A percentile compares a stretch with the other conserved stretches of the same genome.
Evolutionary conservation across 2,113 vertebrate species (phyloP).

Genomic region (Lonchura striata): DNA sequence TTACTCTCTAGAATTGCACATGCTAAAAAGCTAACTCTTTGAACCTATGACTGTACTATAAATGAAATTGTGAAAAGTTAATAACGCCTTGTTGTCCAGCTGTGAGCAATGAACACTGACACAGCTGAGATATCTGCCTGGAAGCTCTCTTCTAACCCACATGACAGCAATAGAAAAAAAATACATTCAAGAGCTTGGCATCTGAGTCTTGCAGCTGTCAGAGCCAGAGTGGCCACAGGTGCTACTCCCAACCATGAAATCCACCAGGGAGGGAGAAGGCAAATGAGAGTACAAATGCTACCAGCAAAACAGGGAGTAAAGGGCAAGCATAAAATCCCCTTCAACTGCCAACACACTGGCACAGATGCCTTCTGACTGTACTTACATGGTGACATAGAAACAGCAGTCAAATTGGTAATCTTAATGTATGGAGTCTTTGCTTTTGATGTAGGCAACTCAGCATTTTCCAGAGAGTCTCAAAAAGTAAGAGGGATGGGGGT

Average conservation of each 20-base stretch:
- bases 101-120: neutral
- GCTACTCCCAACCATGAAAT: neutral
- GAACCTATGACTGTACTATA: neutral
- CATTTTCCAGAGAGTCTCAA: neutral
- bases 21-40: neutral
- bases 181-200: slow-evolving; percentile 1
- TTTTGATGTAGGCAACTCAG: neutral
- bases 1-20: neutral
- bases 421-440: no score
- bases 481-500: neutral
- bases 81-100: neutral
- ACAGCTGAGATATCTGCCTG: neutral
- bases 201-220: slow-evolving; percentile 29
- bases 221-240: slow-evolving; percentile 27
- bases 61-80: neutral
- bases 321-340: neutral
- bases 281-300: slow-evolving; percentile 1
- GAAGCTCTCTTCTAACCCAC: slow-evolving; percentile 3
- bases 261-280: neutral
- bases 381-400: neutral
- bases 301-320: neutral
- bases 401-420: neutral
- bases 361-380: neutral
- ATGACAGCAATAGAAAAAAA: slow-evolving; percentile 1
- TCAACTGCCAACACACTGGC: neutral